phyloP scores from a whole-genome alignment of 2,113 vertebrate genomes.

The Malaclemys terrapin region DNA sequence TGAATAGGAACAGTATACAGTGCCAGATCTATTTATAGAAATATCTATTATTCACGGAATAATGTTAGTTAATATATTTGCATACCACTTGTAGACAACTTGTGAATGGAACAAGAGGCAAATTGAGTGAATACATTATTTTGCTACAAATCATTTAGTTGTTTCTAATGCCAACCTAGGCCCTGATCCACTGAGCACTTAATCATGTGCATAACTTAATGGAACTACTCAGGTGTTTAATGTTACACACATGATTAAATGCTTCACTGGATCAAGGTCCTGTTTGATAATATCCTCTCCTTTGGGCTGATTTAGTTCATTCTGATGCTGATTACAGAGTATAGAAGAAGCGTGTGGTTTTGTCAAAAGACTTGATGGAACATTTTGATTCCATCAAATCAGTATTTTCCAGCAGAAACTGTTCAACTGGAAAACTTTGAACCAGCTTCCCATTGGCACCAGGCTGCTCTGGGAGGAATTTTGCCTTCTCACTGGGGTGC shows the following conservation, averaged over 20 bases:
- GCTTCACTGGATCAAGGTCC: conserved; percentile 33
- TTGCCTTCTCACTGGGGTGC: background rate
- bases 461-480: background rate
- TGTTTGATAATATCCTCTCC: conserved; percentile 14
- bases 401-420: background rate
- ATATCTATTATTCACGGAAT: background rate
- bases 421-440: background rate
- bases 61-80: background rate
- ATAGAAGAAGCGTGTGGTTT: background rate
- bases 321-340: conserved; percentile 38
- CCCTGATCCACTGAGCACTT: background rate
- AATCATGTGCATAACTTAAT: background rate
- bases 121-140: background rate
- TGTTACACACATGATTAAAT: conserved; percentile 37
- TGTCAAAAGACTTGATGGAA: background rate
- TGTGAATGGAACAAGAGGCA: background rate
- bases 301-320: conserved; percentile 31
- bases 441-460: background rate
- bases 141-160: background rate
- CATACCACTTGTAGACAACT: background rate
- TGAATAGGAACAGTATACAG: background rate
- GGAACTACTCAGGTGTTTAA: conserved; percentile 25
- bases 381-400: background rate
- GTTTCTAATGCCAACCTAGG: conserved; percentile 1
- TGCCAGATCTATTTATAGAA: background rate